Percentiles rank a stretch among this genome's conserved stretches.
phyloP scores from a whole-genome alignment of 1,140 invertebrate species.

The Hylyphantes graminicola region DNA sequence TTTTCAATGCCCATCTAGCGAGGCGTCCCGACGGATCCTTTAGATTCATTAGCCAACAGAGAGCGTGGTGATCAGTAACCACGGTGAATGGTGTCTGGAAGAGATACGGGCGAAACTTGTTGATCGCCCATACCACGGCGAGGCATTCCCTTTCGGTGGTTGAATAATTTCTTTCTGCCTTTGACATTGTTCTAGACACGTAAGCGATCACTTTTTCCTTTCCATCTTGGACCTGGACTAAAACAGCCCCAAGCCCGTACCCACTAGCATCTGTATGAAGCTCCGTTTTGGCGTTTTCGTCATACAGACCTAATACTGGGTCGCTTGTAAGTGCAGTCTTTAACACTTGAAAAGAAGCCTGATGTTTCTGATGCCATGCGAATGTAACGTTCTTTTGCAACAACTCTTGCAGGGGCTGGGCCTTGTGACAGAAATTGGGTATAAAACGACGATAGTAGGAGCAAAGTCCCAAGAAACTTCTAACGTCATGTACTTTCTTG shows the following conservation, averaged over 20 bases:
- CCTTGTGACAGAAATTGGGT: not conserved
- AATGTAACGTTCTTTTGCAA: not conserved
- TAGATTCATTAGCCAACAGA: not conserved
- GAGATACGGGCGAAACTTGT: no score
- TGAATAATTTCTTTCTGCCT: no score
- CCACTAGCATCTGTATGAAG: conserved; percentile 8
- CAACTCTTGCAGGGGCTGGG: not conserved
- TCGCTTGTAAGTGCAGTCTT: not conserved
- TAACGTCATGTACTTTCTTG: conserved; percentile 6
- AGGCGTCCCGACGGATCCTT: not conserved
- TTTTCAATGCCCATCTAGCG: not conserved
- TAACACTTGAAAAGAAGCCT: not conserved
- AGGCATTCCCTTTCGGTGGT: no score
- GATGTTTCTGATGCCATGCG: not conserved
- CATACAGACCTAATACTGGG: not conserved
- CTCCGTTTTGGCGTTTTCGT: not conserved
- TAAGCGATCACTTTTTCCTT: not conserved
- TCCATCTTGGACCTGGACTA: not conserved
- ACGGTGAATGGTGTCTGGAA: not conserved
- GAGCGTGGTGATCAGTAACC: not conserved
- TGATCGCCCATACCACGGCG: no score
- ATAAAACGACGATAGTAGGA: conserved; percentile 15
- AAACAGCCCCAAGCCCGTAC: not conserved
- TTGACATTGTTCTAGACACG: no score
- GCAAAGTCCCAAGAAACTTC: conserved; percentile 21